These are phyloP conservation scores for Planiliza haematocheilus DNA, from an alignment of 2,113 vertebrate species.

Conservation along the genomic window DNA sequence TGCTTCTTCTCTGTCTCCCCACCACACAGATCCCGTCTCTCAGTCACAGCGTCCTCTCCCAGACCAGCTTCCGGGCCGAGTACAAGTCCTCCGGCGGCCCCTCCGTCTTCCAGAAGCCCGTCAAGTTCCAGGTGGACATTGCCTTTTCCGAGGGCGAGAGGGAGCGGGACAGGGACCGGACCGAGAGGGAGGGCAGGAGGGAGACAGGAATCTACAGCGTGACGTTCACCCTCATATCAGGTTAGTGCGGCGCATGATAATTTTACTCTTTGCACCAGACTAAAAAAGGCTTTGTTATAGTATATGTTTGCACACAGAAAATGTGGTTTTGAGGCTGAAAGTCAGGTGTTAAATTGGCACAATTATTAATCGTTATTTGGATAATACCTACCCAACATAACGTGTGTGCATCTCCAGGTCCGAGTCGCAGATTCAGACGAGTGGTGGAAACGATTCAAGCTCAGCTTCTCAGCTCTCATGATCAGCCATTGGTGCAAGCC, in stretches of 20 bases:
- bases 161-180: constrained; percentile 83
- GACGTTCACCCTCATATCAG: constrained; percentile 94
- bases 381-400: background rate
- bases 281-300: background rate
- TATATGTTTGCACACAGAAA: background rate
- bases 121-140: constrained; percentile 95
- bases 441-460: constrained; percentile 96
- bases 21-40: constrained; percentile 90
- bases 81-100: constrained; percentile 93
- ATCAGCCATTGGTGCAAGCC: constrained; percentile 91
- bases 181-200: constrained; percentile 84
- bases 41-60: constrained; percentile 95
- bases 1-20: constrained; percentile 76
- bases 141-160: constrained; percentile 90
- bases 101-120: constrained; percentile 95
- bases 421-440: constrained; percentile 93
- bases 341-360: background rate
- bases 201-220: constrained; percentile 92
- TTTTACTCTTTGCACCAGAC: too few relatives aligned
- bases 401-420: constrained; percentile 79
- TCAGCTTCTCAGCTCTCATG: constrained; percentile 92
- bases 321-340: background rate
- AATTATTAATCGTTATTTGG: background rate
- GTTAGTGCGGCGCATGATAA: constrained; percentile 61
- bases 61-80: constrained; percentile 94